A percentile compares a stretch with the other conserved stretches of the same genome.
phyloP scores from a whole-genome alignment of 2,113 vertebrate species.

The Nannospalax galili region DNA sequence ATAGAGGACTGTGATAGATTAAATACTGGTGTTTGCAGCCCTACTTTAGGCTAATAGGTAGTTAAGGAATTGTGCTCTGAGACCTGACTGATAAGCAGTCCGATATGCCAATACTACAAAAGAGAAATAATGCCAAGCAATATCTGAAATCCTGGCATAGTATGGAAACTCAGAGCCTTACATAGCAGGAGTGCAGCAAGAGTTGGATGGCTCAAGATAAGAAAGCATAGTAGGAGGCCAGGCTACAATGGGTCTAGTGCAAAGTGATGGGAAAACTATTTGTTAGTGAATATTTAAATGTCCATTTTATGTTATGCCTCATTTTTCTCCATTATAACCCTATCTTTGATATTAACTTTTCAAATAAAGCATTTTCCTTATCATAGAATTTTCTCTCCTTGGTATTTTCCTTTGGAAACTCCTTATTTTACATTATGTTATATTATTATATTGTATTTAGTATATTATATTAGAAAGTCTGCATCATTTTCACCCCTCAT shows the following conservation, averaged over 20 bases:
- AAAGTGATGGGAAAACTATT: neutral
- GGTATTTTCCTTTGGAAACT: neutral
- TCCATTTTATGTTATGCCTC: neutral
- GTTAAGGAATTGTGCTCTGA: neutral
- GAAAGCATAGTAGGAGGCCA: neutral
- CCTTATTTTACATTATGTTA: too few relatives aligned
- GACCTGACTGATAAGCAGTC: neutral
- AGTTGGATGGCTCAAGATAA: neutral
- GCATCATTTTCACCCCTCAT: neutral
- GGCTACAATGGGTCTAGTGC: neutral
- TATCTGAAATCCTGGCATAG: fast-evolving
- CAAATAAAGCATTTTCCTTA: neutral
- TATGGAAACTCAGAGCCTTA: neutral
- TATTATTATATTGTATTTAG: too few relatives aligned
- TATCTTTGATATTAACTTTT: neutral
- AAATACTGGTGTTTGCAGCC: neutral
- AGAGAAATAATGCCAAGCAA: neutral
- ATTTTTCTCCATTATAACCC: neutral
- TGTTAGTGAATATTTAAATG: neutral
- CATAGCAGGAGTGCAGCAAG: neutral
- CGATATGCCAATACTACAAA: neutral
- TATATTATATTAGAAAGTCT: too few relatives aligned
- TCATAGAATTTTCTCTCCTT: neutral
- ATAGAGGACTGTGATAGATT: neutral
- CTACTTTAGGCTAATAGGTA: neutral